Conservation (phyloP, 2,888 invertebrate species). For the Campoplex nolae region DNA sequence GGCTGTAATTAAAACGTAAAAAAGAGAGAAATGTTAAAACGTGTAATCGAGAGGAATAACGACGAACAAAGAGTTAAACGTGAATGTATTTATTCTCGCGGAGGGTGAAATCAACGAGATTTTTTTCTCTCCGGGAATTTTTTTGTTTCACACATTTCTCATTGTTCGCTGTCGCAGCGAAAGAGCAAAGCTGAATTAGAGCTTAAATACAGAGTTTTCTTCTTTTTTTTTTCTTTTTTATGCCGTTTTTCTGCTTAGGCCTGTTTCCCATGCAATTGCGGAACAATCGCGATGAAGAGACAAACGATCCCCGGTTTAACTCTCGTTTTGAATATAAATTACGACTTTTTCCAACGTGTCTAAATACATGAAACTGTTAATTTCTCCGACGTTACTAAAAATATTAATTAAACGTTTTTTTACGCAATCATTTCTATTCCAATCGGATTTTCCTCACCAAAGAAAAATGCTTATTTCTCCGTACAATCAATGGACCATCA, state of each 20-base stretch:
- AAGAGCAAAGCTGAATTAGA: constrained; percentile 37
- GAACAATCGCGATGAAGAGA: constrained; percentile 33
- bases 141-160: constrained; percentile 3
- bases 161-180: constrained; percentile 32
- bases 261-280: constrained; percentile 32
- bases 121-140: constrained; percentile 1
- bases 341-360: background rate
- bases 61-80: too few relatives aligned
- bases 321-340: background rate
- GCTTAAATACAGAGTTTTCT: constrained; percentile 21
- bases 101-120: constrained; percentile 47
- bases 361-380: background rate
- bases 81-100: background rate
- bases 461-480: background rate
- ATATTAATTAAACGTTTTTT: background rate
- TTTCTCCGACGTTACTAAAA: background rate
- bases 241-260: background rate
- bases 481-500: background rate
- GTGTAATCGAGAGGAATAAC: too few relatives aligned
- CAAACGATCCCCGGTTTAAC: background rate
- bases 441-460: background rate
- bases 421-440: background rate
- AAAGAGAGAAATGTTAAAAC: too few relatives aligned
- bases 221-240: background rate
- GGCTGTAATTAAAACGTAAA: too few relatives aligned